Evolutionary conservation across 2,888 invertebrate genomes (phyloP), one percentile per base, ranked within the genome.

Genomic region (Mythimna impura): DNA sequence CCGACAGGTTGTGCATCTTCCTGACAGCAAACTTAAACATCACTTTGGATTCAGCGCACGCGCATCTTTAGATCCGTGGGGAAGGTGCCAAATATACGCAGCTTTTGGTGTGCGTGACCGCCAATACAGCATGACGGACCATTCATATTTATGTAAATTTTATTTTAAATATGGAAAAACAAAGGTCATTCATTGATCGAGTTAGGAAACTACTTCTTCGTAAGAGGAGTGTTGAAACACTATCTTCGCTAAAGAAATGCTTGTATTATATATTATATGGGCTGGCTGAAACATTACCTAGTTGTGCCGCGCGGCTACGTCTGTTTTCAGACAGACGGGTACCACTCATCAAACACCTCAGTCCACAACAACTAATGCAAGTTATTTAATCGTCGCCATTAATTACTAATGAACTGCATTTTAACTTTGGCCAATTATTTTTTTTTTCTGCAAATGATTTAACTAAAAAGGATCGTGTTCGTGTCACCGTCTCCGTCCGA

Each of bases 401-500:
- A 85, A 86, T 82, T 73, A 57, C 80, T 87, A 90, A 89, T 89
- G 87, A 88, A 83, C 78, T 84, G 82, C 82, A 85, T 87, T 86
- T 83, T 78, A 86, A 85, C 83, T 83, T 84, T 85, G 71, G 84
- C 84, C 84, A 88, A 84, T 87, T 79, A 88, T 89, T 91, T 92
- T 92, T 92, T n/a, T 92, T 93, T 91, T 90, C 88, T 91, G 91
- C 91, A 92, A 92, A 91, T 90, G 91, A 93, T 94, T 94, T 92
- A 87, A 91, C 93, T 93, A 92, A 94, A 94, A 94, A 94, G 94
- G 94, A 93, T 91, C 91, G 90, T 88, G 90, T 94, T 94, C 93
- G 91, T 93, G 95, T 94, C 94, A 89, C 93, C 91, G 91, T 88
- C 90, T 87, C 88, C 86, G 89, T 88, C 88, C 88, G 89, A 91